Base-by-base conservation (phyloP, 2,888 invertebrate genomes). In the Agrochola macilenta region DNA sequence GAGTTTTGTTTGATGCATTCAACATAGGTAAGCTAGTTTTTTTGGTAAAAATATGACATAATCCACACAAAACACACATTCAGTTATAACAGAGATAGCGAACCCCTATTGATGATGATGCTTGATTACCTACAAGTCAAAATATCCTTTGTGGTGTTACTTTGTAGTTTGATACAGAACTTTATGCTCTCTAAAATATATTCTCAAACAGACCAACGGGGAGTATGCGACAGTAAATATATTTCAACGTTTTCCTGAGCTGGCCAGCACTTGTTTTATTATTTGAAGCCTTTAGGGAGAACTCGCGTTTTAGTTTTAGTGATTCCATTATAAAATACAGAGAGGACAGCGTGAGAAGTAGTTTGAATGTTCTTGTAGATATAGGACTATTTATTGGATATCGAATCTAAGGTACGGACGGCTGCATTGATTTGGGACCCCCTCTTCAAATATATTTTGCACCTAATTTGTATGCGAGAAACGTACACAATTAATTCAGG, bases 201-300 rank as follows among this genome's bases (percentile, higher is more conserved):
- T 73, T 72, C 58, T 39, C 46, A 52, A 82, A 14, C 43, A 71
- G 63, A 61, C 63, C 58, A 77, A 9, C 5, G 72, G 66, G 66
- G 60, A 65, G 17, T 43, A n/a, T n/a, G 71, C 7, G 74, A 60
- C 74, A 70, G 58, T 80, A 81, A 78, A 86, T 79, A 87, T 71
- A 81, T 76, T 79, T 61, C 66, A 74, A 74, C 61, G 43, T 70
- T 63, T 73, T 78, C 78, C 69, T 49, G 78, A 64, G 85, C 69
- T 85, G 66, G 68, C 17, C 49, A 84, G 43, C 76, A 71, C 69
- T 81, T 77, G 75, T 79, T 87, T 82, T 85, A 79, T 82, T 78
- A 80, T 78, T 79, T 66, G 35, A 72, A 49, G 54, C 58, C 77
- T 64, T 65, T 39, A 12, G 35, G 58, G 71, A 77, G 26, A 46